Conservation (phyloP, 2,113 vertebrate genomes). For the Lophochroa leadbeateri region DNA sequence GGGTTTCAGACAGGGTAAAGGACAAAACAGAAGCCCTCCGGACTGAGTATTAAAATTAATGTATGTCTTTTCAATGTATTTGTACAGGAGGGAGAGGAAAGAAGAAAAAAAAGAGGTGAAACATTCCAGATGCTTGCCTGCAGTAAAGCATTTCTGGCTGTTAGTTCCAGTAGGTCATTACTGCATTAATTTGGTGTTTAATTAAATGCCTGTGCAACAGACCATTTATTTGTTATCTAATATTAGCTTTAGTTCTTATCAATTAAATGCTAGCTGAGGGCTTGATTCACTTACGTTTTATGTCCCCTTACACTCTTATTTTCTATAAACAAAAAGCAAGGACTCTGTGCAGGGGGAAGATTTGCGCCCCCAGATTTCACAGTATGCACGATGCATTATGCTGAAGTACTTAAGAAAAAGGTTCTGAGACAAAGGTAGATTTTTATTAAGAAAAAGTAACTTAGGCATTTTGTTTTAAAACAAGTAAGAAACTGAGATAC, state of each 20-base stretch:
- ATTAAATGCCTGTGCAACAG: constrained; percentile 88
- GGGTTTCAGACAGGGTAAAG: neutral
- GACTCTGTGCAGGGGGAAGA: constrained; percentile 51
- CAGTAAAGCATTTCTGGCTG: constrained; percentile 83
- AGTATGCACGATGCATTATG: constrained; percentile 36
- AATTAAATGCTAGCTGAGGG: constrained; percentile 86
- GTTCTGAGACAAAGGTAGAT: constrained; percentile 34
- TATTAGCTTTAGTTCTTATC: constrained; percentile 89
- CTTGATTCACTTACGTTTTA: constrained; percentile 83
- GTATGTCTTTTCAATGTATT: constrained; percentile 73
- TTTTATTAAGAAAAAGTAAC: neutral
- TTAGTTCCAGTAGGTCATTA: constrained; percentile 89
- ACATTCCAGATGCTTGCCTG: constrained; percentile 79
- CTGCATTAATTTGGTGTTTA: constrained; percentile 88
- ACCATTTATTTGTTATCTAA: constrained; percentile 89
- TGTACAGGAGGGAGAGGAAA: neutral
- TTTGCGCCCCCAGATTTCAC: constrained; percentile 59
- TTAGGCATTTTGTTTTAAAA: neutral
- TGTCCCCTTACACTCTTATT: constrained; percentile 72
- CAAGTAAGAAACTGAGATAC: neutral
- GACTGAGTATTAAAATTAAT: constrained; percentile 56
- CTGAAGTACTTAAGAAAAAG: constrained; percentile 46
- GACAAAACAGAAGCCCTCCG: constrained; percentile 15
- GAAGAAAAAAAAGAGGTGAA: constrained; percentile 71
- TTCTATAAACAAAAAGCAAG: constrained; percentile 79